Base-by-base conservation (phyloP, 1,140 invertebrate genomes). In the Drosophila azteca region DNA sequence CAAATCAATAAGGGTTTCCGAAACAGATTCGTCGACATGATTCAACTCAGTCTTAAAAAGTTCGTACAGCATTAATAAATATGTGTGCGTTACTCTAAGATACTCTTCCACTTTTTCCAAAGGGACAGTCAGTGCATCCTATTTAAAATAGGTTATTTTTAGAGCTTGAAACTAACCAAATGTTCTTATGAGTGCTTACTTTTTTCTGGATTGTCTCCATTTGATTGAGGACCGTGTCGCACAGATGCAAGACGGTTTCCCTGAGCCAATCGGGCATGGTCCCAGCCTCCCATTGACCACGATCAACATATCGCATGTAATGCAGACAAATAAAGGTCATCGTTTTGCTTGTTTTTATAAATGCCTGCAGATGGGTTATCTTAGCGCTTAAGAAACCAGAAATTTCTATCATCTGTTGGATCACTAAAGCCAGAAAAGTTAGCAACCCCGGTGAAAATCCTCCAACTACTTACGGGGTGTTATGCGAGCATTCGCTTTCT, bases 311-410 rank as follows among this genome's bases (percentile, higher is more conserved):
- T 4, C 44, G 55, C 15, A 43, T 43, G 49, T 66, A 88, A 26
- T 87, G 66, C 3, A 45, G 24, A 35, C 83, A 79, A 5, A 87
- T 72, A 3, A 52, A 48, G 8, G 66, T 72, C 26, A 87, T 57
- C 0, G 58, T 65, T 41, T 82, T 63, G 45, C 79, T 72, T n/a
- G 78, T 82, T 31, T 63, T 61, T 0, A 79, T 39, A 43, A 67
- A 61, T 8, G 46, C 31, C 8, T 67, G 49, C 13, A 68, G 9
- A 17, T 88, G 22, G 4, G 29, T 48, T 3, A 54, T 39, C 1
- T 46, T 51, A 20, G 11, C 7, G 22, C 65, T 43, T 5, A 81
- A 48, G 11, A 50, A 60, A 9, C 64, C 69, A 0, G 61, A 48
- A 22, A 81, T 71, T 3, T 44, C 54, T 3, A 45, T 51, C 52